Percentiles rank a stretch among this genome's conserved stretches.
Evolutionary conservation across 1,140 invertebrate genomes (phyloP).

Genomic region (Lepidurus packardi): DNA sequence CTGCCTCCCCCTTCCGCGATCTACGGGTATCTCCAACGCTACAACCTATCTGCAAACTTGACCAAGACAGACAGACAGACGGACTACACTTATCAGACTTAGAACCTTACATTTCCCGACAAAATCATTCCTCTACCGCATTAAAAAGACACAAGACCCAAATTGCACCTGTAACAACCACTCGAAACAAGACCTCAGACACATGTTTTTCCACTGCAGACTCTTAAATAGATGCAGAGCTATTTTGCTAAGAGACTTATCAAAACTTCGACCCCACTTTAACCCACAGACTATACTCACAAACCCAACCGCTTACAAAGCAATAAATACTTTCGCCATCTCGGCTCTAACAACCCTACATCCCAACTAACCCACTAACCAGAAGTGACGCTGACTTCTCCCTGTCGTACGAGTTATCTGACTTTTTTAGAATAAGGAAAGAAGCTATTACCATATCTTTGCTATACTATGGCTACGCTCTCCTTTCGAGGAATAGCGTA

Average conservation of each 20-base stretch:
- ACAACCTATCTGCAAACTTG: not conserved
- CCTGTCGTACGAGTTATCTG: too few species aligned
- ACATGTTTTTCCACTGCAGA: not conserved
- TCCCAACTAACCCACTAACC: not conserved
- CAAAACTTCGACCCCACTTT: not conserved
- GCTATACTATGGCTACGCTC: too few species aligned
- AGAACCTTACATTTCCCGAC: not conserved
- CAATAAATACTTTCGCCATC: not conserved
- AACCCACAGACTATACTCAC: not conserved
- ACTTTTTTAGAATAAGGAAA: too few species aligned
- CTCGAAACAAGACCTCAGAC: not conserved
- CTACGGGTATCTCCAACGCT: not conserved
- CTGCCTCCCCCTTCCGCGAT: not conserved
- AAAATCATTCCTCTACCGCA: not conserved
- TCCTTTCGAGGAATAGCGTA: too few species aligned
- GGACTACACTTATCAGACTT: not conserved
- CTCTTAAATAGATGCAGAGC: not conserved
- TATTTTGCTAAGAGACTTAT: not conserved
- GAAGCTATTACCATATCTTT: too few species aligned
- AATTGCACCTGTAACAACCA: not conserved
- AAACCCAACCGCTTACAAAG: not conserved
- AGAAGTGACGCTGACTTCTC: too few species aligned
- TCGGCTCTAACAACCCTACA: not conserved
- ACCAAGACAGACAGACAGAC: not conserved
- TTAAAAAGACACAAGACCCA: not conserved